Evolutionary conservation across 2,888 invertebrate genomes (phyloP).

Genomic region (Lissocephala sabroskyi): DNA sequence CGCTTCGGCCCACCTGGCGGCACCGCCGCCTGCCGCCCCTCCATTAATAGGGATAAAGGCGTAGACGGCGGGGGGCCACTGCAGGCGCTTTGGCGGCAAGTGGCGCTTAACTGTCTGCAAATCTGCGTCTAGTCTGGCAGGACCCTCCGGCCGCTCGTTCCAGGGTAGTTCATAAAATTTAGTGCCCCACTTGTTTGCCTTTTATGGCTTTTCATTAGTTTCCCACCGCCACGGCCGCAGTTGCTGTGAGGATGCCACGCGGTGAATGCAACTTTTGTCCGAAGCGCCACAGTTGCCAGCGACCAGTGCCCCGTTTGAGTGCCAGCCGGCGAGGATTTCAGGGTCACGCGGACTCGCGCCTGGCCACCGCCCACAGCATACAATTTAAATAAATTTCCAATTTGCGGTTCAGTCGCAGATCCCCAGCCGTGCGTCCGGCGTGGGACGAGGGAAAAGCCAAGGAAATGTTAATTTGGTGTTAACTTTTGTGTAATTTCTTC

Average conservation of each 20-base stretch:
- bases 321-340: no score
- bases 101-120: slow-evolving; percentile 59
- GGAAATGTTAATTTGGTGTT: slow-evolving; percentile 64
- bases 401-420: slow-evolving; percentile 31
- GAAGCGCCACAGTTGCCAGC: background rate
- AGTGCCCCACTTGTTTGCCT: slow-evolving; percentile 52
- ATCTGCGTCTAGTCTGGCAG: slow-evolving; percentile 34
- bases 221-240: slow-evolving; percentile 7
- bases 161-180: slow-evolving; percentile 41
- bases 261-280: background rate
- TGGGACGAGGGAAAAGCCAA: slow-evolving; percentile 11
- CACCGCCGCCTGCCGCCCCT: no score
- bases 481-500: slow-evolving; percentile 50
- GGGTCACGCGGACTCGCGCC: background rate
- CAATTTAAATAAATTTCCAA: slow-evolving; percentile 67
- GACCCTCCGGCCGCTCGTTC: background rate
- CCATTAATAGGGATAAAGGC: no score
- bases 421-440: background rate
- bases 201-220: slow-evolving; percentile 61
- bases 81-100: slow-evolving; percentile 52
- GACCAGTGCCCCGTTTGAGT: no score
- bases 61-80: background rate
- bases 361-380: slow-evolving; percentile 26
- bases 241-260: background rate
- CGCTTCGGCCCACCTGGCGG: no score